Evolutionary conservation across 2,888 invertebrate species (phyloP).

Genomic region (Pachliopta kotzebuea): DNA sequence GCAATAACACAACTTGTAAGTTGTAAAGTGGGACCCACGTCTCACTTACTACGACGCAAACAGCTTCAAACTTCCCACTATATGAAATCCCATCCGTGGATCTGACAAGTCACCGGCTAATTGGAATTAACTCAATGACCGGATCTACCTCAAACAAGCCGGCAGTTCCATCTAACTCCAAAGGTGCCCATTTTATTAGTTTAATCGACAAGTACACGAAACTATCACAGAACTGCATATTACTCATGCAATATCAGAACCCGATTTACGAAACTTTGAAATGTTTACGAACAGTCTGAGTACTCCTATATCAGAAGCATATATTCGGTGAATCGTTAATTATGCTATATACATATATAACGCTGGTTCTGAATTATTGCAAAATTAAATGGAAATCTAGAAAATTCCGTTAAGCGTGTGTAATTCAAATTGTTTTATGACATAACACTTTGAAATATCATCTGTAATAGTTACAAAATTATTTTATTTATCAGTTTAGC

Average conservation of each 20-base stretch:
- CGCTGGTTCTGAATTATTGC: too few relatives aligned
- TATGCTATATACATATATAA: conserved; percentile 2
- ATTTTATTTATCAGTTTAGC: conserved; percentile 15
- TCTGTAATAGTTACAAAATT: conserved; percentile 15
- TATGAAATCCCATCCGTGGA: not conserved
- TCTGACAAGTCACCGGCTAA: conserved; percentile 4
- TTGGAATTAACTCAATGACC: conserved; percentile 10
- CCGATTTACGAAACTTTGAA: conserved; percentile 6
- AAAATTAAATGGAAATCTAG: too few relatives aligned
- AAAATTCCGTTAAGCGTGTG: too few relatives aligned
- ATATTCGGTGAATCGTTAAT: conserved; percentile 4
- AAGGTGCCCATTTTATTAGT: conserved; percentile 8
- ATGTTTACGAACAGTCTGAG: conserved; percentile 10
- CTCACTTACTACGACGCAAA: not conserved
- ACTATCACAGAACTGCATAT: conserved; percentile 1
- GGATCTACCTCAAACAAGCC: conserved; percentile 1
- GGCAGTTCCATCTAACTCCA: not conserved
- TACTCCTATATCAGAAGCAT: conserved; percentile 14
- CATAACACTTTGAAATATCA: not conserved
- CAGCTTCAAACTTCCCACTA: not conserved
- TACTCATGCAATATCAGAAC: conserved; percentile 5
- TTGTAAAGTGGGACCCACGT: too few relatives aligned
- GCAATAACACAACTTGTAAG: too few relatives aligned
- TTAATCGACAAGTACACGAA: conserved; percentile 3
- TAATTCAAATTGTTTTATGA: too few relatives aligned